Evolutionary conservation across 2,113 vertebrate species (phyloP).

Genomic region (Prochilodus magdalenae): DNA sequence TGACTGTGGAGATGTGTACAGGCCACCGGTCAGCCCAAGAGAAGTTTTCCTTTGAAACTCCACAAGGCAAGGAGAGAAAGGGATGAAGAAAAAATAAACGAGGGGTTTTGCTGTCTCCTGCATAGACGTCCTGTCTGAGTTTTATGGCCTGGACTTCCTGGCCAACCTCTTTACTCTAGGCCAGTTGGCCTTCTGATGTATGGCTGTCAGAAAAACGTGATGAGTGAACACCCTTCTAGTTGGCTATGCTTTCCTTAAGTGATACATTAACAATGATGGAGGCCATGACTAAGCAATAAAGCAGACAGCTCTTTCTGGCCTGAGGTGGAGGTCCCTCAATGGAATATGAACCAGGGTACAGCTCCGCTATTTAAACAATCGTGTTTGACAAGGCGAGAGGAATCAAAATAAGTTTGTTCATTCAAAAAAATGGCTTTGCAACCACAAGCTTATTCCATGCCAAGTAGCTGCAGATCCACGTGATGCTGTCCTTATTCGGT

Average conservation of each 20-base stretch:
- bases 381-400: neutral
- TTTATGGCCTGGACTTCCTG: neutral
- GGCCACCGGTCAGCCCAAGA: neutral
- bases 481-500: neutral
- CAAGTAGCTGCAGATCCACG: neutral
- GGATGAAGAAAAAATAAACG: neutral
- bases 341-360: neutral
- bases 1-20: conserved; percentile 36
- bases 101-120: neutral
- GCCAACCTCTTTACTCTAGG: neutral
- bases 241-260: neutral
- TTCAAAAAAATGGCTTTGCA: neutral
- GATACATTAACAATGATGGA: neutral
- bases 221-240: neutral
- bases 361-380: neutral
- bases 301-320: neutral
- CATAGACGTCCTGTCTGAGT: conserved; percentile 1
- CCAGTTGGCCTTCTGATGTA: neutral
- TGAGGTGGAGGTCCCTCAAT: neutral
- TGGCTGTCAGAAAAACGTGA: neutral
- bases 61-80: neutral
- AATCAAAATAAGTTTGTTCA: neutral
- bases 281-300: neutral
- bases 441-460: neutral
- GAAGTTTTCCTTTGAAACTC: neutral